Evolutionary conservation across 2,113 vertebrate genomes (phyloP).

Genomic region (Poeciliopsis prolifica): DNA sequence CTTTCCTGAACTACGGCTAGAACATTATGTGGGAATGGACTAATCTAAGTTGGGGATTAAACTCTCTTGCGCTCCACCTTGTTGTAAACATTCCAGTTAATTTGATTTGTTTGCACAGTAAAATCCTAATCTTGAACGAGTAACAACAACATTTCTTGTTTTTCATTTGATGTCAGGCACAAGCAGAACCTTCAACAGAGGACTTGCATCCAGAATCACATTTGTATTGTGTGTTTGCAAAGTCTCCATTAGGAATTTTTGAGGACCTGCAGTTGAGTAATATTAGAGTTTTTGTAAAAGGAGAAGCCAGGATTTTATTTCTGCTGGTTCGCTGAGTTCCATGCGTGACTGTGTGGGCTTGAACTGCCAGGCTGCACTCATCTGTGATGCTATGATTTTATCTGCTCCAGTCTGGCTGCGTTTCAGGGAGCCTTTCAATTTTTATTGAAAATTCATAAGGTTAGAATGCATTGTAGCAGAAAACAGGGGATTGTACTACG

Average conservation of each 20-base stretch:
- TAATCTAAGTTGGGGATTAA: background rate
- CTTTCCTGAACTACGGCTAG: background rate
- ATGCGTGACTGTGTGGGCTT: slow-evolving; percentile 20
- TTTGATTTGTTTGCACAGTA: slow-evolving; percentile 7
- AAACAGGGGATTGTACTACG: background rate
- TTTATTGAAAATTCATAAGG: background rate
- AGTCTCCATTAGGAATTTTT: slow-evolving; percentile 22
- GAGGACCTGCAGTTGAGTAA: slow-evolving; percentile 12
- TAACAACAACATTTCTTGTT: slow-evolving; percentile 5
- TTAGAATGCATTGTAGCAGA: background rate
- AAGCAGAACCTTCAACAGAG: slow-evolving; percentile 3
- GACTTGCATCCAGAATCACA: slow-evolving; percentile 19
- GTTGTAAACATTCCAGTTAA: slow-evolving; percentile 23
- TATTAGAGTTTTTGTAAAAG: slow-evolving; percentile 23
- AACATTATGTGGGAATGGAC: background rate
- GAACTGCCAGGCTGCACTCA: slow-evolving; percentile 25
- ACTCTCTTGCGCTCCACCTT: slow-evolving; percentile 14
- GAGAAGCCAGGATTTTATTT: slow-evolving; percentile 22
- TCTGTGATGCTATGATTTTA: slow-evolving; percentile 33
- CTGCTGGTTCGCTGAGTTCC: slow-evolving; percentile 1
- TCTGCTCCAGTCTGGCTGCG: slow-evolving; percentile 9
- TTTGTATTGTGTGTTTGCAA: slow-evolving; percentile 24
- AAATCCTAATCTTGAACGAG: slow-evolving; percentile 23
- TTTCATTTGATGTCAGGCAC: slow-evolving; percentile 20
- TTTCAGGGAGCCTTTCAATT: background rate